Evolutionary conservation across 2,888 invertebrate genomes (phyloP).

Genomic region (Parasteatoda lunata): DNA sequence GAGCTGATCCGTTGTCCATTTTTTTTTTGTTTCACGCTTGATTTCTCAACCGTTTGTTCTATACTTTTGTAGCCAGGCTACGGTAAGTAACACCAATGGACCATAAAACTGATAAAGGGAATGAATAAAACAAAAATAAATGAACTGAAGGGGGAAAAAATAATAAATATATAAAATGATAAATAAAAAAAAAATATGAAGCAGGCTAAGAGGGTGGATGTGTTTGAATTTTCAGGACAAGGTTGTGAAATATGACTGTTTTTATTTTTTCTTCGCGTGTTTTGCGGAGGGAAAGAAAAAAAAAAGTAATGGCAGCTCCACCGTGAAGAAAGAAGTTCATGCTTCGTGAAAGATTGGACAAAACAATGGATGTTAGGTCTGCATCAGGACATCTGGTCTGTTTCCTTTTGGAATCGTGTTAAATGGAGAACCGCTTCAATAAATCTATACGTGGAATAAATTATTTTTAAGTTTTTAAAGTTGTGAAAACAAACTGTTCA

Average conservation of each 20-base stretch:
- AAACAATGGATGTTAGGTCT: conserved; percentile 36
- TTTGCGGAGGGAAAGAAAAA: too few species aligned
- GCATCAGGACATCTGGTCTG: background rate
- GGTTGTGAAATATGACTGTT: conserved; percentile 18
- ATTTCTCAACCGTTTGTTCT: conserved; percentile 20
- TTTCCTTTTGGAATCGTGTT: conserved; percentile 17
- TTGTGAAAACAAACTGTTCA: too few species aligned
- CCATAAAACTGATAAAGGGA: conserved; percentile 37
- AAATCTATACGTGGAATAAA: too few species aligned
- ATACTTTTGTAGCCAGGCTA: conserved; percentile 17
- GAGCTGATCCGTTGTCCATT: conserved; percentile 26
- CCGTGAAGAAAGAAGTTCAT: conserved; percentile 42
- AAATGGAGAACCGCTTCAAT: too few species aligned
- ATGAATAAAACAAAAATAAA: background rate
- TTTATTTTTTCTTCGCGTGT: conserved; percentile 6
- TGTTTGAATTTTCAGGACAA: conserved; percentile 53
- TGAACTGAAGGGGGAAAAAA: background rate
- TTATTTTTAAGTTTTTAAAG: too few species aligned
- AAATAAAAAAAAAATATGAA: conserved; percentile 1
- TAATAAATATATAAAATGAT: background rate
- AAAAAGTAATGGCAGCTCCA: background rate
- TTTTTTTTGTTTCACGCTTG: conserved; percentile 26
- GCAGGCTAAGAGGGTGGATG: conserved; percentile 9
- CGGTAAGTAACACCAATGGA: conserved; percentile 49
- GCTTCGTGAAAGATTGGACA: conserved; percentile 13